Conservation (phyloP, 2,797 vertebrate genomes). For the Onychomys arenicola region DNA sequence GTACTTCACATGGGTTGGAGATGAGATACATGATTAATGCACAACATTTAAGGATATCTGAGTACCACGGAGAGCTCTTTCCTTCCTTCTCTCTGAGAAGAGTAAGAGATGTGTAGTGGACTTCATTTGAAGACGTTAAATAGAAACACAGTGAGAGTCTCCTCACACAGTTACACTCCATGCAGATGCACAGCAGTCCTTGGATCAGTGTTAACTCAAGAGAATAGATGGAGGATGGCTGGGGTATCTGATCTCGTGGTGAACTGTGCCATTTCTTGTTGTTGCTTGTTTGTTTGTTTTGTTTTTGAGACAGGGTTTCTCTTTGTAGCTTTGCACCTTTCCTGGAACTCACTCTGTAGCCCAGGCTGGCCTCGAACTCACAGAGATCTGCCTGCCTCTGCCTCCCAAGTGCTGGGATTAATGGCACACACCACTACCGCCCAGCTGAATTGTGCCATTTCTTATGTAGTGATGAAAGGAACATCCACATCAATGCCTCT, state of each 20-base stretch:
- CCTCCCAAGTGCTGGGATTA: too few species aligned
- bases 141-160: constrained; percentile 7
- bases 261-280: neutral
- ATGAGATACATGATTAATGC: neutral
- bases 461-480: neutral
- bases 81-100: neutral
- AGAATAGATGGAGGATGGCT: neutral
- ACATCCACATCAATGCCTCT: neutral
- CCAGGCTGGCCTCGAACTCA: too few species aligned
- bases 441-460: neutral
- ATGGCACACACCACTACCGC: too few species aligned
- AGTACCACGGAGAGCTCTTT: neutral
- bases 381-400: too few species aligned
- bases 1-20: neutral
- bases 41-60: neutral
- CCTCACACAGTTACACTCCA: neutral
- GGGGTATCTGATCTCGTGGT: too few species aligned
- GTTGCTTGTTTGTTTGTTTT: too few species aligned
- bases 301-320: too few species aligned
- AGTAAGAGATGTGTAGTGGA: neutral
- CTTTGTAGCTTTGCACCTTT: too few species aligned
- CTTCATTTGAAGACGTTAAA: constrained; percentile 21
- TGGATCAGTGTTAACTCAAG: neutral
- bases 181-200: neutral
- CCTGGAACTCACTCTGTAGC: too few species aligned